Evolutionary conservation across 2,113 vertebrate genomes (phyloP).

Genomic region (Petromus typicus): DNA sequence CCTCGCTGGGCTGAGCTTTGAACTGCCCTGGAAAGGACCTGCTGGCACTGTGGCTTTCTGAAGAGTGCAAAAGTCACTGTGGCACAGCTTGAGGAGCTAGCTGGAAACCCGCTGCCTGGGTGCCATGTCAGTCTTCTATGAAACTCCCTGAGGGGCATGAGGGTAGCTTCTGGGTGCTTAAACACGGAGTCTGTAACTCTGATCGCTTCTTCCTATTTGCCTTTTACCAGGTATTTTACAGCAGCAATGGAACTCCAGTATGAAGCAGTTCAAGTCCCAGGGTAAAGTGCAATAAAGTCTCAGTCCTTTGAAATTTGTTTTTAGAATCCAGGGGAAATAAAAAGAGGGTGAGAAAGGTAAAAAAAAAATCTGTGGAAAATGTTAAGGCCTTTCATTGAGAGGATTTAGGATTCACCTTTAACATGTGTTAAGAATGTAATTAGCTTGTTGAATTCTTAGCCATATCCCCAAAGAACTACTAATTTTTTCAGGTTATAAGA

Average conservation of each 20-base stretch:
- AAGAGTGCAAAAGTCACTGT: not conserved
- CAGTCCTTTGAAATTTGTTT: not conserved
- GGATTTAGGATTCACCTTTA: conserved; percentile 31
- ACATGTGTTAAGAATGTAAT: conserved; percentile 54
- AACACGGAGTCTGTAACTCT: not conserved
- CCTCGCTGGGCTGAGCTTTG: not conserved
- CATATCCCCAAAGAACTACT: conserved; percentile 47
- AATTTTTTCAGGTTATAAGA: conserved; percentile 37
- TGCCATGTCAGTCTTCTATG: not conserved
- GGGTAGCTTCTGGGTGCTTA: not conserved
- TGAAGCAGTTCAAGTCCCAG: not conserved
- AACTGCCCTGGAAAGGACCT: not conserved
- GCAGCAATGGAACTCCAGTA: not conserved
- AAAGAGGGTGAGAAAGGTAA: not conserved
- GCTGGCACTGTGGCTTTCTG: accelerated
- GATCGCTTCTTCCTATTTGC: not conserved
- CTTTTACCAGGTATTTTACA: not conserved
- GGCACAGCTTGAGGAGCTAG: not conserved
- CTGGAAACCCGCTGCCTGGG: not conserved
- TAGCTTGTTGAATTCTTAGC: conserved; percentile 51
- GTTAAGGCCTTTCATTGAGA: not conserved
- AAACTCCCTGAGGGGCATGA: not conserved
- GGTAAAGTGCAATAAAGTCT: not conserved
- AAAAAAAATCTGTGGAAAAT: not conserved
- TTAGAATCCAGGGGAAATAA: not conserved